Evolutionary conservation across 2,113 vertebrate species (phyloP).

Genomic region (Pelusios castaneus): DNA sequence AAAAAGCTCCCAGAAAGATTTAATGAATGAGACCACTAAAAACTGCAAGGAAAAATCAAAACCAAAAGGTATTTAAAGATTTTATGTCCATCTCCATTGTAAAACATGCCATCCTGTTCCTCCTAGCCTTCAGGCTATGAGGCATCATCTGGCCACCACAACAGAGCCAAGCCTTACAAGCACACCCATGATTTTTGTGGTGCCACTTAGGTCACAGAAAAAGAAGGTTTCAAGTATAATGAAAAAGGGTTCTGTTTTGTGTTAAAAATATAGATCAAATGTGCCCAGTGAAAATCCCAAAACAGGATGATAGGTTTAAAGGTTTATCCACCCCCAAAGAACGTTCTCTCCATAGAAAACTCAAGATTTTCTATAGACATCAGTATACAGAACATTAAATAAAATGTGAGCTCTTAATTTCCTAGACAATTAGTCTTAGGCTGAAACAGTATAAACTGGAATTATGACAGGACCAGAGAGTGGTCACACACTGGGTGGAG

Average conservation of each 20-base stretch:
- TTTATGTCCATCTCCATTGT: not conserved
- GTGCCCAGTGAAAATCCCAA: not conserved
- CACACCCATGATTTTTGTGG: not conserved
- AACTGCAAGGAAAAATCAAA: not conserved
- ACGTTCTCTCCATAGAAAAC: not conserved
- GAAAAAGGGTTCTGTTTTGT: not conserved
- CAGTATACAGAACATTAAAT: not conserved
- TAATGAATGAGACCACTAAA: constrained; percentile 4
- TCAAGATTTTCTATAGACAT: not conserved
- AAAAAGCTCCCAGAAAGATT: not conserved
- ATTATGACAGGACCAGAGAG: not conserved
- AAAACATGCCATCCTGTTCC: constrained; percentile 26
- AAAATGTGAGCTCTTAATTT: not conserved
- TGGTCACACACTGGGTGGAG: not conserved
- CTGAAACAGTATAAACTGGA: not conserved
- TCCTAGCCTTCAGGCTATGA: not conserved
- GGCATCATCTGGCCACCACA: not conserved
- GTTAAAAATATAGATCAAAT: not conserved
- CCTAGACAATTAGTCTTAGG: not conserved
- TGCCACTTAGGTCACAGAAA: not conserved
- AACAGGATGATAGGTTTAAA: constrained; percentile 5
- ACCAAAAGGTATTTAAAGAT: not conserved
- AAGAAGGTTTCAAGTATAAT: not conserved
- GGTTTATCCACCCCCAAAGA: not conserved
- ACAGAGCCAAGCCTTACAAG: rapidly evolving